Percentiles rank a stretch among this genome's conserved stretches.
phyloP scores from a whole-genome alignment of 2,113 vertebrate species.

The Globicephala melas region DNA sequence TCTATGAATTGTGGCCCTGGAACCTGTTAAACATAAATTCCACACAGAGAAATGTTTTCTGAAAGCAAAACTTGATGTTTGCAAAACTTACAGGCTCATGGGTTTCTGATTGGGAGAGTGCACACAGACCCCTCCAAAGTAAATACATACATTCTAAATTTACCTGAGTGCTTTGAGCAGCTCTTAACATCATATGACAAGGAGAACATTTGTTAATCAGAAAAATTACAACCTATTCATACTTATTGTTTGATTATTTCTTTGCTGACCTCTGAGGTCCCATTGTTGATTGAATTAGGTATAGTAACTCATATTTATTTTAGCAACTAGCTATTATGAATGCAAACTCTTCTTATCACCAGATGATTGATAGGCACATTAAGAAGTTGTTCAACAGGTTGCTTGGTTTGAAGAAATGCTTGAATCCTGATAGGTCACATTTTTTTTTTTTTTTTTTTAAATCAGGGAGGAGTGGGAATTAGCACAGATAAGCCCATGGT shows the following conservation, averaged over 20 bases:
- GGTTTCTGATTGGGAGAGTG: slow-evolving; percentile 41
- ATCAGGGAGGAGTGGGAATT: slow-evolving; percentile 81
- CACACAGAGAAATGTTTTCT: slow-evolving; percentile 30
- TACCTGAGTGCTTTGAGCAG: slow-evolving; percentile 76
- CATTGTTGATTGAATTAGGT: slow-evolving; percentile 86
- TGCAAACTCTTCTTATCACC: slow-evolving; percentile 85
- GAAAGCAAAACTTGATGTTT: slow-evolving; percentile 63
- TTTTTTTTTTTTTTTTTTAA: slow-evolving; percentile 53
- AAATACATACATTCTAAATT: slow-evolving; percentile 81
- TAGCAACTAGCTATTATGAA: slow-evolving; percentile 87
- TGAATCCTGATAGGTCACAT: slow-evolving; percentile 83
- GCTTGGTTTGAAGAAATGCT: slow-evolving; percentile 87
- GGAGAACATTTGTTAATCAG: slow-evolving; percentile 87
- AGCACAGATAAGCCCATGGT: slow-evolving; percentile 81
- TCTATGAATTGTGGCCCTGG: not conserved
- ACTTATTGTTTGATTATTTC: slow-evolving; percentile 85
- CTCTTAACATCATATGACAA: slow-evolving; percentile 85
- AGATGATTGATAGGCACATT: slow-evolving; percentile 89
- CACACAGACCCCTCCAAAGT: slow-evolving; percentile 75
- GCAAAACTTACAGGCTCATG: slow-evolving; percentile 57
- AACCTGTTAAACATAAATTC: slow-evolving; percentile 37
- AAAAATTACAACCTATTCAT: slow-evolving; percentile 89
- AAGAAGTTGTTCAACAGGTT: slow-evolving; percentile 89
- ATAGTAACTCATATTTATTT: slow-evolving; percentile 89
- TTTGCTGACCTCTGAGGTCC: slow-evolving; percentile 85